Evolutionary conservation across 2,888 invertebrate species (phyloP).

Genomic region (Taenaris catops): DNA sequence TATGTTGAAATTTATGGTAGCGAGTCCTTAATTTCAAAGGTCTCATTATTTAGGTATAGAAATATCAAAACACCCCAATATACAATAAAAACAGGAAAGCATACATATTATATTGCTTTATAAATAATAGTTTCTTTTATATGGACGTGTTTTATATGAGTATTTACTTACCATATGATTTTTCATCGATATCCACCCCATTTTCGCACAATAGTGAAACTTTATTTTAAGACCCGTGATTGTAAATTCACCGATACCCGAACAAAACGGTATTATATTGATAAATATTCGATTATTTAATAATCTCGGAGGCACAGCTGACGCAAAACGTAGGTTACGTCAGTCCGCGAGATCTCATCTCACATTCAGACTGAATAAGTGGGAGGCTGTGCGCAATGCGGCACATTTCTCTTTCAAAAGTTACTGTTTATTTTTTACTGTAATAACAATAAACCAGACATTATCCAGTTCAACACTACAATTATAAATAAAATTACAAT

Average conservation of each 20-base stretch:
- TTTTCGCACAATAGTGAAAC: slow-evolving; percentile 54
- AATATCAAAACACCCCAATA: too few species aligned
- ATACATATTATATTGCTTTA: too few species aligned
- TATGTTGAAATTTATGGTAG: too few species aligned
- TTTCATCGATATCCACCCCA: slow-evolving; percentile 77
- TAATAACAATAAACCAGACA: too few species aligned
- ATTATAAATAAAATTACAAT: too few species aligned
- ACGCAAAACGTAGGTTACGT: slow-evolving; percentile 54
- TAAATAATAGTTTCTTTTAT: too few species aligned
- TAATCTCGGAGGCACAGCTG: slow-evolving; percentile 12
- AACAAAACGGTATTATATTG: slow-evolving; percentile 1
- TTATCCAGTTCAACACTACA: too few species aligned
- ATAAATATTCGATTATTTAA: slow-evolving; percentile 3
- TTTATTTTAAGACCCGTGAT: slow-evolving; percentile 57
- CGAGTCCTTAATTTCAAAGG: too few species aligned
- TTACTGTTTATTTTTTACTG: too few species aligned
- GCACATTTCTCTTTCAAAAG: slow-evolving; percentile 45
- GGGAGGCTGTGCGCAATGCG: slow-evolving; percentile 79
- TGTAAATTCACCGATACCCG: slow-evolving; percentile 19
- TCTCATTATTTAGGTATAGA: too few species aligned
- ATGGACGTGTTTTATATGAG: too few species aligned
- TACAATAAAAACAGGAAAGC: too few species aligned
- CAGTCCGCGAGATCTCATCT: slow-evolving; percentile 59
- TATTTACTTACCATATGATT: slow-evolving; percentile 67
- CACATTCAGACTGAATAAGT: slow-evolving; percentile 58